Base-by-base conservation (phyloP, 2,888 invertebrate species). In the Linnaemya tessellans region DNA sequence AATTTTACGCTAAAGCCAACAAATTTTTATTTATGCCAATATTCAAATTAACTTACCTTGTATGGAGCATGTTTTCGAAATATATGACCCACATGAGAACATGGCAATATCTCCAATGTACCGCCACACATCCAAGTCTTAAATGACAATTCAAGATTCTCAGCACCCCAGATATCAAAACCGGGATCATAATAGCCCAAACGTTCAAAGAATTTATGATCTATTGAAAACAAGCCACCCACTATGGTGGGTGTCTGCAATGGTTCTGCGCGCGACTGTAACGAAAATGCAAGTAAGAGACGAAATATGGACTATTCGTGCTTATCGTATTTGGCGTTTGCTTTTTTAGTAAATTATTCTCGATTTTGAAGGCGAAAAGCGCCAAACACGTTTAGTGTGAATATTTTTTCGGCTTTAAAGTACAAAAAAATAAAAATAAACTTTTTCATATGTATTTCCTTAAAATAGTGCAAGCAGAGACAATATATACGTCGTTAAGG, bases 61-160 rank as follows among this genome's bases (percentile, higher is more conserved):
- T 99, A 99, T 0, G 99, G 99, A 13, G 98, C 97, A 84, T 99
- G 95, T 92, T 99, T 99, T 87, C 99, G 95, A 94, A 99, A 99
- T 91, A 99, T 99, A 93, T 99, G 99, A 5, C 99, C 99, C 58
- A 99, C 99, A 93, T 99, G 99, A 8, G 98, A 99, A 92, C 99
- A 99, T 1, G 99, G 99, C 35, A 99, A 96, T 87, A 99, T 99
- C 93, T 99, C 99, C 88, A 99, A 93, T 0, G 97, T 97, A 58
- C 99, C 99, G 77, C 99, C 99, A 91, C 99, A 99, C 99, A 99
- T 99, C 99, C 99, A 99, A 9, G 98, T 98, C 94, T 99, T 99
- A 93, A 99, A 99, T 0, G 99, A 99, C 30, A 99, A 93, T 93
- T 99, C 99, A 86, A 99, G 94, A 93, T 99, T 99, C 93, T 99